Conservation (phyloP, 2,888 invertebrate species). For the Leptura quadrifasciata region DNA sequence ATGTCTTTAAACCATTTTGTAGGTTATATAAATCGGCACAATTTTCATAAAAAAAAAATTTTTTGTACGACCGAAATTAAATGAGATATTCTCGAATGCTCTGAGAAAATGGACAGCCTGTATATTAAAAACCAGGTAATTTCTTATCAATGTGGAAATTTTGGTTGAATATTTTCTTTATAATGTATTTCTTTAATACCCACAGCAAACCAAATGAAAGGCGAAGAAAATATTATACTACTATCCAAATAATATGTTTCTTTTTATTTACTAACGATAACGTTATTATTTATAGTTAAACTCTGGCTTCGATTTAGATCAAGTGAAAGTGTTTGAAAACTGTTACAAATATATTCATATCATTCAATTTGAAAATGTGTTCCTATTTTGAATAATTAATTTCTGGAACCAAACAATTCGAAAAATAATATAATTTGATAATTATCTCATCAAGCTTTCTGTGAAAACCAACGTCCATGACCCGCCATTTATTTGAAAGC, state of each 20-base stretch:
- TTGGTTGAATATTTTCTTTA: too few relatives aligned
- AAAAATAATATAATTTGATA: background rate
- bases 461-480: slow-evolving; percentile 33
- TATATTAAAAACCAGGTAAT: too few relatives aligned
- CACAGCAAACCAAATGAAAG: too few relatives aligned
- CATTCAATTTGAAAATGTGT: background rate
- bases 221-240: background rate
- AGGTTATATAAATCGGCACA: too few relatives aligned
- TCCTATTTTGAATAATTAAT: background rate
- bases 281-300: background rate
- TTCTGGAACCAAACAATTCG: background rate
- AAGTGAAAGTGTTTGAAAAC: slow-evolving; percentile 7
- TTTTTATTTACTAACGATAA: background rate
- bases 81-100: too few relatives aligned
- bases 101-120: too few relatives aligned
- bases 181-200: too few relatives aligned
- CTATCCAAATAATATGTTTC: background rate
- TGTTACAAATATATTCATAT: background rate
- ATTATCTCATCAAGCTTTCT: slow-evolving; percentile 12
- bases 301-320: background rate
- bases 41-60: too few relatives aligned
- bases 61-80: too few relatives aligned
- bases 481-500: slow-evolving; percentile 9
- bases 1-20: too few relatives aligned
- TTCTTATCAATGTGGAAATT: too few relatives aligned